Evolutionary conservation across 2,113 vertebrate genomes (phyloP).

Genomic region (Conger conger): DNA sequence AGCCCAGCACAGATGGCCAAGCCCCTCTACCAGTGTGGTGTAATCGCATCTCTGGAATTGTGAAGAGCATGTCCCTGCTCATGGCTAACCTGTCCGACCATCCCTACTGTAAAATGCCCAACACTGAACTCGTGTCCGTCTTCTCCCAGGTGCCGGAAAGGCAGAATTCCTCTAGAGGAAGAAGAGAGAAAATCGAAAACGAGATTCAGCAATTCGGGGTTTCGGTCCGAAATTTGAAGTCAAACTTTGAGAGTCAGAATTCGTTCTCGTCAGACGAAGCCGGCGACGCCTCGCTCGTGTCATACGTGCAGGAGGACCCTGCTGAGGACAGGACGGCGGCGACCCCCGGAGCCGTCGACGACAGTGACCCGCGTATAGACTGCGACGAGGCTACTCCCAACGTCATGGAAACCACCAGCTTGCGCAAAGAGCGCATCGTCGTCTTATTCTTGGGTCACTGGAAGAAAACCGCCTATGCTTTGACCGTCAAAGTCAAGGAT

Average conservation of each 20-base stretch:
- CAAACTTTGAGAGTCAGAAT: conserved; percentile 75
- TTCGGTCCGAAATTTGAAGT: conserved; percentile 77
- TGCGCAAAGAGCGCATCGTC: conserved; percentile 87
- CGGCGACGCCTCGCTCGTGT: neutral
- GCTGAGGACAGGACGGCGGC: neutral
- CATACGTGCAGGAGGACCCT: neutral
- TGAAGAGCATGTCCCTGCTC: conserved; percentile 76
- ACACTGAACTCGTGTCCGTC: conserved; percentile 60
- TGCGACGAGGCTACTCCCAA: conserved; percentile 55
- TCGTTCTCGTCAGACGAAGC: neutral
- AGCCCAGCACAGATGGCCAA: conserved; percentile 45
- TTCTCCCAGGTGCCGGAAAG: conserved; percentile 58
- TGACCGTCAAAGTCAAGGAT: conserved; percentile 59
- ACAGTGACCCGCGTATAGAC: conserved; percentile 57
- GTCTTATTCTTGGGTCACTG: conserved; percentile 89
- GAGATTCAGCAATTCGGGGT: conserved; percentile 86
- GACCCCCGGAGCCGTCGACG: conserved; percentile 13
- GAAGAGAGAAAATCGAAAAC: conserved; percentile 67
- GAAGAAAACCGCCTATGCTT: conserved; percentile 80
- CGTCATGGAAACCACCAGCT: conserved; percentile 67
- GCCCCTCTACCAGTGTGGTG: conserved; percentile 79
- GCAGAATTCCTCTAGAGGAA: conserved; percentile 42
- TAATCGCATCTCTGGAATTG: conserved; percentile 76
- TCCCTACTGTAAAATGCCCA: conserved; percentile 52
- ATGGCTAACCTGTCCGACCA: conserved; percentile 49